These are phyloP conservation scores for Ahaetulla prasina DNA, from an alignment of 2,113 vertebrate species.

Conservation along the genomic window DNA sequence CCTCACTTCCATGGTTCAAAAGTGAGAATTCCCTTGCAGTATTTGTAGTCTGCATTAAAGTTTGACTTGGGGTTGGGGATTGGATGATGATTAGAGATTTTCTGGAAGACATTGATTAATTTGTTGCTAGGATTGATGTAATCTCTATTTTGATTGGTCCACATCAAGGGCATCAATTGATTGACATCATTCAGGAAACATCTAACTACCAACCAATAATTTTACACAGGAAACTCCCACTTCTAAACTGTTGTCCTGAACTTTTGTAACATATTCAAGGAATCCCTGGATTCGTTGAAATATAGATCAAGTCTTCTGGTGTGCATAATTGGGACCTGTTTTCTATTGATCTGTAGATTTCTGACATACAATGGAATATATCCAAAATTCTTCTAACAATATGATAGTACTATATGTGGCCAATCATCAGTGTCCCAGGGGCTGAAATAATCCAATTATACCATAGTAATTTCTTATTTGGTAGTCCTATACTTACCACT, in stretches of 20 bases:
- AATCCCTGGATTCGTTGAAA: background rate
- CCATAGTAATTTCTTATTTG: background rate
- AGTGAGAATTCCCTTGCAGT: background rate
- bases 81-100: background rate
- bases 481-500: background rate
- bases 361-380: background rate
- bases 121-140: background rate
- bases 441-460: background rate
- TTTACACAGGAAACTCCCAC: background rate
- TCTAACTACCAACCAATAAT: background rate
- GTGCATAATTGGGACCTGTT: background rate
- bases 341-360: background rate
- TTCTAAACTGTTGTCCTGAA: background rate
- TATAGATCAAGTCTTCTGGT: background rate
- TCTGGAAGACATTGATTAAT: background rate
- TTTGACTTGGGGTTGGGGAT: background rate
- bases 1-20: background rate
- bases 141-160: background rate
- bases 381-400: background rate
- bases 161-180: background rate
- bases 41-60: background rate
- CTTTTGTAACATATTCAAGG: background rate
- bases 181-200: background rate
- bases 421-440: background rate
- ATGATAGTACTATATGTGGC: background rate